Base-by-base conservation (phyloP, 2,113 vertebrate species). In the Potamarius usumacintae region DNA sequence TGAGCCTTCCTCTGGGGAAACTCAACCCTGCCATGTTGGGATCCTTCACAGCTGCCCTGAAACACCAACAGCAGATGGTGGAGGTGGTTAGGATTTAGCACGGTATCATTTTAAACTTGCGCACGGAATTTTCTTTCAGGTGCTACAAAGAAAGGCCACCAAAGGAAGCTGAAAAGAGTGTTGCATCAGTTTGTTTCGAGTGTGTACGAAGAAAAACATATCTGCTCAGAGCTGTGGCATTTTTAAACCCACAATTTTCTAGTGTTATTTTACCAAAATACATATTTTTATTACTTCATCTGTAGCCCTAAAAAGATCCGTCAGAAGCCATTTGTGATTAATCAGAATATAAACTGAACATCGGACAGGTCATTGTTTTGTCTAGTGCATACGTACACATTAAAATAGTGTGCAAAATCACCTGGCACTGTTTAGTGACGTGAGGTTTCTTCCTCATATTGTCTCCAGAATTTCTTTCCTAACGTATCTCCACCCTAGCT, bases 31-130 rank as follows among this genome's bases (percentile, higher is more conserved):
- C 7, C 79, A 34, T 0, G 67, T 88, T 85, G 90, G 67, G 87
- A 65, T 92, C 76, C 74, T 86, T 82, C 90, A 89, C 92, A 94
- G 92, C 91, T 94, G 94, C 84, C 89, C 87, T 27, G 50, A 55
- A 86, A 86, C 74, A 67, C 89, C 87, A 90, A 81, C 78, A 93
- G 83, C 93, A 95, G 93, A 94, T 94, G 92, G 92, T 22, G 34
- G 86, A 9, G 81, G 88, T 90, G 88, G 88, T 84, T 85, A 85
- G 88, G 91, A 89, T 74, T 92, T 89, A 93, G 88, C 81, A 82
- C 90, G 8, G 27, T 89, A 91, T 91, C 87, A 89, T 91, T 89
- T 89, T 82, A 86, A 91, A 94, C 55, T 52, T 89, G 63, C 67
- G 89, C 88, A 82, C 83, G 11, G 87, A 83, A 65, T 89, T 86